Percentiles rank a stretch among this genome's conserved stretches.
phyloP scores from a whole-genome alignment of 1,140 invertebrate species.

The Drosophila pruinosa region DNA sequence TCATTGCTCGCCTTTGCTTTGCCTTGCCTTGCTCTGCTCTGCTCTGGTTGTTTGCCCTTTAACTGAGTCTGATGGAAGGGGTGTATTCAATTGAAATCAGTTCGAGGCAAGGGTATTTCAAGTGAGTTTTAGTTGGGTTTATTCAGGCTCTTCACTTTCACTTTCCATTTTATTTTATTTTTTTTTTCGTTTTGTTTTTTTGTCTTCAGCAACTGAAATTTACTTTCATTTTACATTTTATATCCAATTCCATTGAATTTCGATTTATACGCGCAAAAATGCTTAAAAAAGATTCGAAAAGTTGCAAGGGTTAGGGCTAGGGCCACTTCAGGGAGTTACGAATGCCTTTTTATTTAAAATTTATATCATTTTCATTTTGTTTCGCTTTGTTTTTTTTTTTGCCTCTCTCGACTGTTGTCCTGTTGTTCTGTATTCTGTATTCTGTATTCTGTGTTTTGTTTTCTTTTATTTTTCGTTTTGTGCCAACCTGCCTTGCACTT shows the following conservation, averaged over 20 bases:
- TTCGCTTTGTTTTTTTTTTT: background rate
- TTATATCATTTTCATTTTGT: slow-evolving; percentile 27
- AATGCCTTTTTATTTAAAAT: slow-evolving; percentile 25
- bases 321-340: background rate
- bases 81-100: background rate
- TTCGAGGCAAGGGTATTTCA: background rate
- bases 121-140: background rate
- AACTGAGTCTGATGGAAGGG: background rate
- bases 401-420: background rate
- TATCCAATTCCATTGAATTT: slow-evolving; percentile 47
- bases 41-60: background rate
- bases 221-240: slow-evolving; percentile 11
- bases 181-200: slow-evolving; percentile 2
- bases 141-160: background rate
- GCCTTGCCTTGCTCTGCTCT: background rate
- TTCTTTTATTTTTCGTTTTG: slow-evolving; percentile 7
- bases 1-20: background rate
- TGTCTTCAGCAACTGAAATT: background rate
- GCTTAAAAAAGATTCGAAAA: background rate
- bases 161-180: too few relatives aligned
- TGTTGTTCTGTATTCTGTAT: slow-evolving; percentile 1
- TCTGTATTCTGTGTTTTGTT: background rate
- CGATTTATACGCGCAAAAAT: slow-evolving; percentile 33
- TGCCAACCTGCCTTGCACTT: slow-evolving; percentile 24
- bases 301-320: background rate